Evolutionary conservation across 2,113 vertebrate species (phyloP).

Genomic region (Tinamus guttatus): DNA sequence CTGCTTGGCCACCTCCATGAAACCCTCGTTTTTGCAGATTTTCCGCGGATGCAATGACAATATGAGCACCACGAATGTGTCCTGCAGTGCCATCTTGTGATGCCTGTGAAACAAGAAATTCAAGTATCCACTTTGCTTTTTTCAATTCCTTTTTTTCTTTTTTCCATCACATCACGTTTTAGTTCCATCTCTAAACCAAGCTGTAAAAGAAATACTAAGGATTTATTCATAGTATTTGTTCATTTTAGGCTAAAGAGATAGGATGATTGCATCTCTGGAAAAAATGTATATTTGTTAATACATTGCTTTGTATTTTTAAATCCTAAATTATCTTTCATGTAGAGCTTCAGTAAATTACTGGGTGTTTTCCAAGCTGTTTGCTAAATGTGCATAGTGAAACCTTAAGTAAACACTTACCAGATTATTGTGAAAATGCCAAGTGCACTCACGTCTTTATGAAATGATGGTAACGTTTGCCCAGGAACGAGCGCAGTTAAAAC

Average conservation of each 20-base stretch:
- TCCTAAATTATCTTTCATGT: background rate
- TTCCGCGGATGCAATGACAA: accelerated
- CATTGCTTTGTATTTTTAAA: accelerated
- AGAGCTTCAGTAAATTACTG: background rate
- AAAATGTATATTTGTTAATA: background rate
- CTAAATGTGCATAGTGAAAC: background rate
- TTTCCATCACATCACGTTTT: background rate
- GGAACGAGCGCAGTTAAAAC: background rate
- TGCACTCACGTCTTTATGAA: accelerated
- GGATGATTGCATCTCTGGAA: background rate
- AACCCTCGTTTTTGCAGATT: background rate
- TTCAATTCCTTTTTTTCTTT: no score
- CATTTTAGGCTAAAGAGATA: background rate
- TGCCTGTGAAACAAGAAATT: accelerated
- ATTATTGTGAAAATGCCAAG: no score
- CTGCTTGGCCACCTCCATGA: background rate
- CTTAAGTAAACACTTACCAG: background rate
- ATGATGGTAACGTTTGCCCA: background rate
- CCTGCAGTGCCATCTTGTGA: background rate
- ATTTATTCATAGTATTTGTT: accelerated
- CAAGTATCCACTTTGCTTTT: no score
- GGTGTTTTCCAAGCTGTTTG: background rate
- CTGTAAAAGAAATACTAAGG: background rate
- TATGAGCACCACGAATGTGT: accelerated
- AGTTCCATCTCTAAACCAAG: background rate